Conservation (phyloP, 1,140 invertebrate genomes). For the Drosophila bocqueti region DNA sequence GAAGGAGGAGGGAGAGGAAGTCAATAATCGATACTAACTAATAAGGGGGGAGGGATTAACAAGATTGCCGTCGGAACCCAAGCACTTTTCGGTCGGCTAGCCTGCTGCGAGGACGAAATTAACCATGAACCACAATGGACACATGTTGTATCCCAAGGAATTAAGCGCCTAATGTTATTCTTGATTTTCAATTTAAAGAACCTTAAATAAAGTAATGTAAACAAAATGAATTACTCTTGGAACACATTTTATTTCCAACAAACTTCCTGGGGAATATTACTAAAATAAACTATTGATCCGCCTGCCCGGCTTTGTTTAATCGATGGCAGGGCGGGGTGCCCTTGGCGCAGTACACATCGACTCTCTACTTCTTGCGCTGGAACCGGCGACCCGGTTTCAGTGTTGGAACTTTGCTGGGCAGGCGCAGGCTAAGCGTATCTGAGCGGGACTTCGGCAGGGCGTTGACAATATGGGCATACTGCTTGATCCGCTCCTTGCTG, state of each 20-base stretch:
- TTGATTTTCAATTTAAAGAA: constrained; percentile 46
- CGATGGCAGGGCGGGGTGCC: constrained; percentile 47
- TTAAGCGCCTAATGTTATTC: constrained; percentile 53
- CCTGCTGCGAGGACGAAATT: constrained; percentile 33
- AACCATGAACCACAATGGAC: constrained; percentile 11
- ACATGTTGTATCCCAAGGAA: constrained; percentile 16
- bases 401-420: constrained; percentile 70
- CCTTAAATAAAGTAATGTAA: constrained; percentile 50
- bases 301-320: constrained; percentile 58
- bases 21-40: constrained; percentile 47
- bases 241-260: constrained; percentile 4
- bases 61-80: constrained; percentile 64
- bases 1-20: not conserved
- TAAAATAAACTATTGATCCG: constrained; percentile 43
- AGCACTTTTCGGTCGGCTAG: constrained; percentile 4
- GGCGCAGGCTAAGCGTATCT: constrained; percentile 56
- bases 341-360: constrained; percentile 2
- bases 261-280: not conserved
- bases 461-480: constrained; percentile 77
- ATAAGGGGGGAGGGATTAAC: constrained; percentile 77
- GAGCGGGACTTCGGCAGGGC: constrained; percentile 63
- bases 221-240: constrained; percentile 8
- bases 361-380: constrained; percentile 59
- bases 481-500: constrained; percentile 66
- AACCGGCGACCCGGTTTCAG: constrained; percentile 45